Evolutionary conservation across 1,140 invertebrate species (phyloP).

Genomic region (Matsumurasca onukii): DNA sequence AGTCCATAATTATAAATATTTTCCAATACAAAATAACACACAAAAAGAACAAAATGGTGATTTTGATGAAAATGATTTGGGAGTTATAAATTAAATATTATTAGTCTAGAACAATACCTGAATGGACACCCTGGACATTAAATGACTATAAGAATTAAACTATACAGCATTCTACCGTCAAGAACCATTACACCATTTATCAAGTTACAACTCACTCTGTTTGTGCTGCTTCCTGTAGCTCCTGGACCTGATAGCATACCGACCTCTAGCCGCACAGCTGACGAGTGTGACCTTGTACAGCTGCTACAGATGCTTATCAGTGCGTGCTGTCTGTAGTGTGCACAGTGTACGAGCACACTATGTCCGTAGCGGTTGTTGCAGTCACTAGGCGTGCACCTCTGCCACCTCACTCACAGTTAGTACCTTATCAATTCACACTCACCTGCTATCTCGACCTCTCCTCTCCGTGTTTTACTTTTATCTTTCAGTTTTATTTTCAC

Average conservation of each 20-base stretch:
- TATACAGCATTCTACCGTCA: no score
- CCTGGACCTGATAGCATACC: neutral
- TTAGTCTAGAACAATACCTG: no score
- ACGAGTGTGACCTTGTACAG: neutral
- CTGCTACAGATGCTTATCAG: neutral
- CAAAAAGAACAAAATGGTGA: no score
- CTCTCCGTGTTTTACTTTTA: slow-evolving; percentile 53
- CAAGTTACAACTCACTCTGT: neutral
- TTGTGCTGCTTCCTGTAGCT: neutral
- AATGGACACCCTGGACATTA: no score
- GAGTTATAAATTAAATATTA: no score
- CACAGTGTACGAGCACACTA: neutral
- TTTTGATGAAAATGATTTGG: no score
- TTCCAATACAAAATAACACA: no score
- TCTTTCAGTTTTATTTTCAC: slow-evolving; percentile 58
- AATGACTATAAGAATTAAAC: no score
- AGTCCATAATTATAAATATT: no score
- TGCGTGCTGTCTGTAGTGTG: neutral
- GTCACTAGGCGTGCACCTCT: neutral
- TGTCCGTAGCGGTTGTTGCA: neutral
- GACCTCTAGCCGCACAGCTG: neutral
- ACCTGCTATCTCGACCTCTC: slow-evolving; percentile 64
- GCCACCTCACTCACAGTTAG: slow-evolving; percentile 11
- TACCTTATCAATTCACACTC: slow-evolving; percentile 40
- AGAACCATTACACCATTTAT: no score